Conservation (phyloP, 1,140 invertebrate genomes). For the Gonatopus flavifemur region DNA sequence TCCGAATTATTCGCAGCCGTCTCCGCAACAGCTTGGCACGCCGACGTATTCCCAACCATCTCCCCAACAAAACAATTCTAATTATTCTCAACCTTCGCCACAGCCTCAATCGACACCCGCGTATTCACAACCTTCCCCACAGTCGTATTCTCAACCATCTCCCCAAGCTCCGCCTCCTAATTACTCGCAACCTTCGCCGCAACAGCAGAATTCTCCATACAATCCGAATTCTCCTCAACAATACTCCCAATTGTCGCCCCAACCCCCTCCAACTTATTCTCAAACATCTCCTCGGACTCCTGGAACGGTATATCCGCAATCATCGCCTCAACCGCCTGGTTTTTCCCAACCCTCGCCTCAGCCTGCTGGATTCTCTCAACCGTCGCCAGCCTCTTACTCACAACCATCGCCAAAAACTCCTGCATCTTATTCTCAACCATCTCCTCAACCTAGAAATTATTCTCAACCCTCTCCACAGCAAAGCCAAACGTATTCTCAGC, state of each 20-base stretch:
- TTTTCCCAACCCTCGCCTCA: slow-evolving; percentile 28
- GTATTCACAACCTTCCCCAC: slow-evolving; percentile 44
- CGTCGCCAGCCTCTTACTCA: slow-evolving; percentile 33
- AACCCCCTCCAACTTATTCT: slow-evolving; percentile 32
- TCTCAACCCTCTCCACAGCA: slow-evolving; percentile 44
- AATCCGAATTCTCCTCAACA: slow-evolving; percentile 31
- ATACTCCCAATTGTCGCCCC: slow-evolving; percentile 42
- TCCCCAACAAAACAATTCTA: slow-evolving; percentile 30
- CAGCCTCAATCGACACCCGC: too few species aligned
- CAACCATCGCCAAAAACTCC: slow-evolving; percentile 47
- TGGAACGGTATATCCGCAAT: slow-evolving; percentile 24
- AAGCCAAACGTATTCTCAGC: slow-evolving; percentile 21
- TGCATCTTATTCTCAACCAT: slow-evolving; percentile 31
- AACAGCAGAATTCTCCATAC: slow-evolving; percentile 11
- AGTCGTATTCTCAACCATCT: slow-evolving; percentile 44
- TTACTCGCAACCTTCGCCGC: slow-evolving; percentile 42
- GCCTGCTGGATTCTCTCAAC: slow-evolving; percentile 32
- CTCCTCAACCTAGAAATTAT: slow-evolving; percentile 36
- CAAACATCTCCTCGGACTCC: slow-evolving; percentile 40
- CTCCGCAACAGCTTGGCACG: slow-evolving; percentile 33
- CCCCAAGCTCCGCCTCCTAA: slow-evolving; percentile 35
- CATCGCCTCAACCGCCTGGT: slow-evolving; percentile 17
- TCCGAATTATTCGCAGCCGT: slow-evolving; percentile 37
- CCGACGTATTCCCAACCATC: slow-evolving; percentile 45
- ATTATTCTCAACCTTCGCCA: slow-evolving; percentile 39